Conservation (phyloP, 2,797 vertebrate genomes). For the Helarctos malayanus region DNA sequence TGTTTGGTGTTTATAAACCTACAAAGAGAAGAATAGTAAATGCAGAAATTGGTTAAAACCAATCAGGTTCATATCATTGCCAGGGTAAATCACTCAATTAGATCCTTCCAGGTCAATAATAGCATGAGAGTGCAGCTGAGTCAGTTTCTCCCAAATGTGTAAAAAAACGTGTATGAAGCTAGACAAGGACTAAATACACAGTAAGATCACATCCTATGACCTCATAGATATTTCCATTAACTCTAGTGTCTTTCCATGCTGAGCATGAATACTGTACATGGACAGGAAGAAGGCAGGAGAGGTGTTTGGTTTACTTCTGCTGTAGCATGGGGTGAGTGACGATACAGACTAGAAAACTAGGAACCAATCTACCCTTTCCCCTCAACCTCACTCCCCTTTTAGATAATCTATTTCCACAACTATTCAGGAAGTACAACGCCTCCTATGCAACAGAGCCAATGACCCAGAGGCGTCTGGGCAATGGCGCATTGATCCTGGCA, state of each 20-base stretch:
- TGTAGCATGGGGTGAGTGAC: not conserved
- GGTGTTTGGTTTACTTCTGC: not conserved
- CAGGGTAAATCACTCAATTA: not conserved
- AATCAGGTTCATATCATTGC: not conserved
- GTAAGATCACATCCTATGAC: not conserved
- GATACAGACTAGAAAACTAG: not conserved
- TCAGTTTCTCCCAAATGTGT: not conserved
- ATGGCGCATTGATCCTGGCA: not conserved
- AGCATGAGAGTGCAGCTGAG: not conserved
- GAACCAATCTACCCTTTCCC: not conserved
- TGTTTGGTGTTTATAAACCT: not conserved
- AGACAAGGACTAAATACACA: not conserved
- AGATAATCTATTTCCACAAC: not conserved
- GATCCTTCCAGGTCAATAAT: not conserved
- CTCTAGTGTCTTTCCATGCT: not conserved
- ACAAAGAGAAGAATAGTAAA: not conserved
- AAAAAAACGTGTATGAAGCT: not conserved
- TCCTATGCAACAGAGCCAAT: not conserved
- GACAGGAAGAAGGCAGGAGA: not conserved
- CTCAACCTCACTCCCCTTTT: not conserved
- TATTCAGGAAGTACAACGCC: slow-evolving; percentile 11
- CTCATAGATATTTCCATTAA: not conserved
- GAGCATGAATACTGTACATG: not conserved
- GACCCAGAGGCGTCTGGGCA: not conserved
- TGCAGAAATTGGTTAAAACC: not conserved